Evolutionary conservation across 1,140 invertebrate species (phyloP).

Genomic region (Cherax destructor): DNA sequence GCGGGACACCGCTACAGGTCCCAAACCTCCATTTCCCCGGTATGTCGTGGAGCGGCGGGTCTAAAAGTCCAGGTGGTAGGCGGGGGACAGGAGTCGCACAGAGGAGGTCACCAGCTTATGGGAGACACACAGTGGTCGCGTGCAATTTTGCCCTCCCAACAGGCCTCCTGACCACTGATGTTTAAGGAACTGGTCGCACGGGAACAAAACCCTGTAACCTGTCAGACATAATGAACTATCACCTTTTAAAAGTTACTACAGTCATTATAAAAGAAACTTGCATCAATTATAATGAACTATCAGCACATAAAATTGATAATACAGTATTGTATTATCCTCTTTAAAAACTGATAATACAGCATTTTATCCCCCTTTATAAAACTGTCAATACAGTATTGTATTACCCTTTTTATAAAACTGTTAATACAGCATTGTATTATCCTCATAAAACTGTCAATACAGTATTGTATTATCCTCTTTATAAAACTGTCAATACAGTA

Average conservation of each 20-base stretch:
- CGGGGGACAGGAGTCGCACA: constrained; percentile 99
- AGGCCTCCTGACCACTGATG: constrained; percentile 93
- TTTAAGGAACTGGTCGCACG: constrained; percentile 96
- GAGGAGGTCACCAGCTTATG: constrained; percentile 95
- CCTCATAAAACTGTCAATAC: no score
- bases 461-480: no score
- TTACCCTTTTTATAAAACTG: no score
- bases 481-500: no score
- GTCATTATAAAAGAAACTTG: no score
- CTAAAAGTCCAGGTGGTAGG: constrained; percentile 96
- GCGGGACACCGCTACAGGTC: constrained; percentile 93
- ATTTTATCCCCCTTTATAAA: no score
- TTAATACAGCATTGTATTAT: no score
- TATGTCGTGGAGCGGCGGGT: constrained; percentile 93
- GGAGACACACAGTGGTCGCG: constrained; percentile 95
- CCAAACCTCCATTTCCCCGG: constrained; percentile 94
- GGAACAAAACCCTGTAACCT: constrained; percentile 88
- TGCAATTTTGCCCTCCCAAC: constrained; percentile 93
- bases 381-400: no score
- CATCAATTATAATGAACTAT: no score
- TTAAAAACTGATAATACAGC: neutral
- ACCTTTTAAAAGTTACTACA: neutral
- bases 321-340: no score
- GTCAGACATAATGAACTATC: neutral
- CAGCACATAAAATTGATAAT: neutral